phyloP scores from a whole-genome alignment of 2,888 invertebrate genomes.

The Magallana nippona region DNA sequence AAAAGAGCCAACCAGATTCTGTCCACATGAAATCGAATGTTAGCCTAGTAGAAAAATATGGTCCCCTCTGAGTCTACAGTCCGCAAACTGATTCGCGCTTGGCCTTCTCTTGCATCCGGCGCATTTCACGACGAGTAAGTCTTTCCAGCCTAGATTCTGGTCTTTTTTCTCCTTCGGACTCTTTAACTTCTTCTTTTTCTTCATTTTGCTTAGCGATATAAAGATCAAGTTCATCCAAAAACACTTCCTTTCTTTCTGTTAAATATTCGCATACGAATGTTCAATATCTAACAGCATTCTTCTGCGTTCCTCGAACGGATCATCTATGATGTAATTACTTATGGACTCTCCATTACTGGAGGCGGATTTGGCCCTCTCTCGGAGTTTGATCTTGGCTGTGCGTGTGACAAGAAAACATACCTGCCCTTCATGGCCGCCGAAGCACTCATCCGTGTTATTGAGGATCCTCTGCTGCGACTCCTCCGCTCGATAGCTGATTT shows the following conservation, averaged over 20 bases:
- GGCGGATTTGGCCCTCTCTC: conserved; percentile 32
- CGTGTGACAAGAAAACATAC: conserved; percentile 47
- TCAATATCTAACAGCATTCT: conserved; percentile 52
- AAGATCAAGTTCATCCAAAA: conserved; percentile 46
- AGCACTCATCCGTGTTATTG: conserved; percentile 4
- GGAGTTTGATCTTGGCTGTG: conserved; percentile 22
- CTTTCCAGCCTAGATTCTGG: conserved; percentile 25
- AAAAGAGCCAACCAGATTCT: no score
- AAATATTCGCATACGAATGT: conserved; percentile 44
- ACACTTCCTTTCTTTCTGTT: conserved; percentile 49
- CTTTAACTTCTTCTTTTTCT: neutral
- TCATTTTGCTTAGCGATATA: conserved; percentile 38
- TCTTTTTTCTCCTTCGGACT: neutral
- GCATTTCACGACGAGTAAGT: neutral
- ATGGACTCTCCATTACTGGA: conserved; percentile 40
- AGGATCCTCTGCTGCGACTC: conserved; percentile 37
- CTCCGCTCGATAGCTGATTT: conserved; percentile 25
- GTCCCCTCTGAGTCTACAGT: neutral
- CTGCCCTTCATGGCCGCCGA: conserved; percentile 10
- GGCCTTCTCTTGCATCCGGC: neutral
- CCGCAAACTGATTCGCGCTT: neutral
- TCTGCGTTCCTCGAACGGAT: conserved; percentile 56
- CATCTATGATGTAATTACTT: conserved; percentile 50
- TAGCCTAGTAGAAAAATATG: no score
- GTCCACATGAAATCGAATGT: no score